Percentiles rank a stretch among this genome's conserved stretches.
Evolutionary conservation across 2,888 invertebrate genomes (phyloP).

Genomic region (Archips crataeganus): DNA sequence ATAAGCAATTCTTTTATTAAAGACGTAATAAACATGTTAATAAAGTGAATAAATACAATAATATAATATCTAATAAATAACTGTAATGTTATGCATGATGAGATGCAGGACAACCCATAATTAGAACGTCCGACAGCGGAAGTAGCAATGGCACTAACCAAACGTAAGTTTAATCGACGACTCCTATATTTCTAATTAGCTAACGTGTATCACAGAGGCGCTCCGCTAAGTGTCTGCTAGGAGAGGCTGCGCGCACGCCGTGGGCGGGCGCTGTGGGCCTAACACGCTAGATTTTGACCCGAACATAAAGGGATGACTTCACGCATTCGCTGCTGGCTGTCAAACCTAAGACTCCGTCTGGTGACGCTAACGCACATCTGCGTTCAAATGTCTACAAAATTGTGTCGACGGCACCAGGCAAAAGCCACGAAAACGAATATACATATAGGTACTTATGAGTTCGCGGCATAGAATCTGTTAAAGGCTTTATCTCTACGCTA

Average conservation of each 20-base stretch:
- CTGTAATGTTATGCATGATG: conserved; percentile 68
- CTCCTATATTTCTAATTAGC: conserved; percentile 67
- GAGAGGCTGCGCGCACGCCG: conserved; percentile 36
- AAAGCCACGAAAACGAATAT: too few species aligned
- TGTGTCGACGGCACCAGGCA: too few species aligned
- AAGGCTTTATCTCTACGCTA: too few species aligned
- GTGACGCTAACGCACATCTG: too few species aligned
- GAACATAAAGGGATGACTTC: background rate
- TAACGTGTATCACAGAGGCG: conserved; percentile 80
- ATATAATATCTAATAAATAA: conserved; percentile 65
- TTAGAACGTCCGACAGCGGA: conserved; percentile 62
- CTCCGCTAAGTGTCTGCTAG: conserved; percentile 64
- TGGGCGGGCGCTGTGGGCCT: background rate
- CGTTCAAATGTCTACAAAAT: too few species aligned
- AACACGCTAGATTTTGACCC: background rate
- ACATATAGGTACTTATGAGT: too few species aligned
- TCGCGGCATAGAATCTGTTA: too few species aligned
- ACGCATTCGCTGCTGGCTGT: too few species aligned
- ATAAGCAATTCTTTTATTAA: conserved; percentile 85
- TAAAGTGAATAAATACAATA: conserved; percentile 84
- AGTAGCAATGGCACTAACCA: conserved; percentile 47
- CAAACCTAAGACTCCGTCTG: too few species aligned
- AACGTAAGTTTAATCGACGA: conserved; percentile 63
- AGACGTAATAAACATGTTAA: conserved; percentile 85
- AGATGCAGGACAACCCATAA: conserved; percentile 69